Base-by-base conservation (phyloP, 30 jellyfish, hydroid and myxozoan genomes). In the Turritopsis dohrnii region DNA sequence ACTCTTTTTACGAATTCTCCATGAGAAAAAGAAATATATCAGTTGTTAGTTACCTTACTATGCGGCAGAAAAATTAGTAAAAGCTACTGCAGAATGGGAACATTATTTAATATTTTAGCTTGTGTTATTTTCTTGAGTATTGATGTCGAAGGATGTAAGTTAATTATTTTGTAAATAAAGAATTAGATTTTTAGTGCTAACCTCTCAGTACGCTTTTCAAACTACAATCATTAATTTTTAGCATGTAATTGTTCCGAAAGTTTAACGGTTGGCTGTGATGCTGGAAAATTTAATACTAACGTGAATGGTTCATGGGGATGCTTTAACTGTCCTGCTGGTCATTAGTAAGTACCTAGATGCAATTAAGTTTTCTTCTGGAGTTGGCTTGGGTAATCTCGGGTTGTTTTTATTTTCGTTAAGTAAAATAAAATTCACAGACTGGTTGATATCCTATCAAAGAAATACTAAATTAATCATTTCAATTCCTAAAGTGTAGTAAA, bases 261-360 rank as follows among this genome's bases (percentile, higher is more conserved):
- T 69, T 23, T 69, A 24, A 13, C 25, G 21, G 83, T 90, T 7
- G 96, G 97, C 76, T 92, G 97, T 81, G 72, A 87, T 17, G 95
- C 97, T 24, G 97, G 97, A 27, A 81, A 84, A 71, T 92, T 87
- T 88, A 84, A 73, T 71, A 81, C 84, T 82, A 24, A 1, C 75
- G 73, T 52, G 54, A 81, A 82, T 74, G 93, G 96, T 60, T 23
- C 94, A 1, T 92, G 97, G 97, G 96, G 84, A n/a, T 92, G 97
- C 84, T 92, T 83, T 85, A 85, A 84, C 71, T 92, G 97, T 71
- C 96, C 97, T 28, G 85, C 97, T 18, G 97, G 97, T 41, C 94
- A 92, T 79, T 92, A 92, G 97, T 92, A 87, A 92, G 97, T 79
- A 22, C 21, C n/a, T 76, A 1, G 9, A 1, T 1, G n/a, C 54